Conservation (phyloP, 2,113 vertebrate species). For the Apeltes quadracus region DNA sequence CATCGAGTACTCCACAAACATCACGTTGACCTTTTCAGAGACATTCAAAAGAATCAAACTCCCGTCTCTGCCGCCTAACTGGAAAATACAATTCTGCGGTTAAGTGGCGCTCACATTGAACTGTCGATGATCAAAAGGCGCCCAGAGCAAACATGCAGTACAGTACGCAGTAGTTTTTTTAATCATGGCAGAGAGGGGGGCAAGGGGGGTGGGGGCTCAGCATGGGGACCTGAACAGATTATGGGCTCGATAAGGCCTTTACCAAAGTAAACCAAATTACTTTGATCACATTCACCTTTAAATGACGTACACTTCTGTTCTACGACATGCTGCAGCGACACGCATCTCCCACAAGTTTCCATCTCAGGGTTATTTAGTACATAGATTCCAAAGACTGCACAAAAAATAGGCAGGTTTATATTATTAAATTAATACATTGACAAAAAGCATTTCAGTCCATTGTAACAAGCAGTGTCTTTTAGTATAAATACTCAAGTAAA, state of each 20-base stretch:
- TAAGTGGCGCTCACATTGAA: conserved; percentile 53
- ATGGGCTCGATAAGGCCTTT: conserved; percentile 59
- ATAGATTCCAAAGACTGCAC: conserved; percentile 25
- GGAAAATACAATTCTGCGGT: conserved; percentile 49
- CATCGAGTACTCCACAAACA: conserved; percentile 7
- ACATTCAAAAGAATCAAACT: conserved; percentile 62
- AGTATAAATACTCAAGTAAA: conserved; percentile 33
- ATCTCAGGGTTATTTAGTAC: conserved; percentile 3
- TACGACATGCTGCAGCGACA: conserved; percentile 40
- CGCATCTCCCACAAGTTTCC: not conserved
- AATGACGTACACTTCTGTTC: conserved; percentile 49
- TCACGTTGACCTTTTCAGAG: conserved; percentile 41
- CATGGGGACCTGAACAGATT: not conserved
- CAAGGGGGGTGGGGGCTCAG: not conserved
- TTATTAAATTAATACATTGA: conserved; percentile 17
- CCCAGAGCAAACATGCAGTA: conserved; percentile 65
- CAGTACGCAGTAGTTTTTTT: conserved; percentile 49
- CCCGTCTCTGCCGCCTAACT: conserved; percentile 40
- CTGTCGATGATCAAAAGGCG: conserved; percentile 51
- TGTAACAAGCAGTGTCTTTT: conserved; percentile 32
- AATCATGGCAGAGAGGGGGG: conserved; percentile 19
- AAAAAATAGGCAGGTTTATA: conserved; percentile 31
- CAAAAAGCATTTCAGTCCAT: conserved; percentile 26
- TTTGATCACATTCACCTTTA: conserved; percentile 23
- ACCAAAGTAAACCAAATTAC: not conserved